These are phyloP conservation scores for Thaumetopoea pityocampa DNA, from an alignment of 1,140 invertebrate genomes.

Conservation along the genomic window DNA sequence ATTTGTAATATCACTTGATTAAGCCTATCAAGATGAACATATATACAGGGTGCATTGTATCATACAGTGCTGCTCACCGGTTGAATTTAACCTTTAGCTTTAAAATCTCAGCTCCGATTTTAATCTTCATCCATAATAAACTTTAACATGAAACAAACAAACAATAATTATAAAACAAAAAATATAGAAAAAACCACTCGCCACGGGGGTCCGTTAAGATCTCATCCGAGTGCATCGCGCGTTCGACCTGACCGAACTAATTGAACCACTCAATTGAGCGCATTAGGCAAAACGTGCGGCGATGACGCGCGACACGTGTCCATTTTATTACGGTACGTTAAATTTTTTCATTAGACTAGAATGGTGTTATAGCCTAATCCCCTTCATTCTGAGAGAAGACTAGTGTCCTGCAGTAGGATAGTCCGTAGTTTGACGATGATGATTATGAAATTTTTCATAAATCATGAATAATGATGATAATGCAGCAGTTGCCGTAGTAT, in stretches of 20 bases:
- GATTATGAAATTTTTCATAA: no score
- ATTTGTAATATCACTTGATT: no score
- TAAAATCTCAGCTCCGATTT: neutral
- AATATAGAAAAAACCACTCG: conserved; percentile 8
- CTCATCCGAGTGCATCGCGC: neutral
- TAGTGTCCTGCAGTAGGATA: no score
- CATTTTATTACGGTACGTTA: conserved; percentile 9
- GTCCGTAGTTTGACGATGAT: no score
- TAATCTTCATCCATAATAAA: neutral
- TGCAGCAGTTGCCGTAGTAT: no score
- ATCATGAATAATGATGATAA: no score
- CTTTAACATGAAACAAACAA: conserved; percentile 9
- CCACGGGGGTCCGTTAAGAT: conserved; percentile 16
- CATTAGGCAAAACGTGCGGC: conserved; percentile 11
- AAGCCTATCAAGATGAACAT: no score
- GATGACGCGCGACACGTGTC: neutral
- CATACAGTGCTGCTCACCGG: no score
- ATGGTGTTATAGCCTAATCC: no score
- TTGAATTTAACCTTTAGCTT: neutral
- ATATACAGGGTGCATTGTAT: no score
- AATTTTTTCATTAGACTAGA: neutral
- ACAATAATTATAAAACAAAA: conserved; percentile 20
- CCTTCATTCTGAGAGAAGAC: neutral
- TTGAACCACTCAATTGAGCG: conserved; percentile 27
- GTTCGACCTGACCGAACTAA: conserved; percentile 20